Base-by-base conservation (phyloP, 2,797 vertebrate species). In the Neosilurus mollespiculum region DNA sequence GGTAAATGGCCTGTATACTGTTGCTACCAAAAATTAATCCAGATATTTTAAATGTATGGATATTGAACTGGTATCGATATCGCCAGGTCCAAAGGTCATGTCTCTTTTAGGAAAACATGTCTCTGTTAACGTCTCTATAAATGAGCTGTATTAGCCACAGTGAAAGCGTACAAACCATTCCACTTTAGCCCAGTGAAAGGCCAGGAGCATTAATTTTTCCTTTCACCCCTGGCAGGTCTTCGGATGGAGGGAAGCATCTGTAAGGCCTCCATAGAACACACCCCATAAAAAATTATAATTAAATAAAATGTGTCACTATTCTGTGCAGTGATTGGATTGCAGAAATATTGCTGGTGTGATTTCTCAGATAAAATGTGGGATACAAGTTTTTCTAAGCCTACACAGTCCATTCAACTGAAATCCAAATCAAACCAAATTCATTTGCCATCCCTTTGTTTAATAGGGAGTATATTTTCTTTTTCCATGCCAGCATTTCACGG, bases 141-240 rank as follows among this genome's bases (percentile, higher is more conserved):
- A 43, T 43, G 43, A 54, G 71, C 20, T 79, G 56, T 26, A 81
- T 84, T 65, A 66, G 78, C 64, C 26, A 81, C 65, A 79, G 81
- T 67, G 72, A 78, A 30, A 54, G 80, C 67, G 73, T 78, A 56
- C 43, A 80, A 77, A 86, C 82, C 30, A 30, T 30, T 76, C 54
- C 30, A 59, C 30, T 58, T 43, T 12, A 8, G 34, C 73, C 22
- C 3, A n/a, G 20, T 76, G 18, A 2, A 61, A n/a, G 56, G 56
- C 20, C 56, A 61, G 54, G 2, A 59, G n/a, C 12, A 3, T 77
- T 59, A 37, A 18, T 37, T 77, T 30, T 77, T 6, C 12, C 20
- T 16, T 61, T 77, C 4, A 59, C 16, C 16, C 65, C 56, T 22
- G 20, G 26, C 20, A 30, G 24, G 51, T 83, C 37, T 71, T 76